phyloP scores from a whole-genome alignment of 2,113 vertebrate genomes.

The Melanocharis versteri region DNA sequence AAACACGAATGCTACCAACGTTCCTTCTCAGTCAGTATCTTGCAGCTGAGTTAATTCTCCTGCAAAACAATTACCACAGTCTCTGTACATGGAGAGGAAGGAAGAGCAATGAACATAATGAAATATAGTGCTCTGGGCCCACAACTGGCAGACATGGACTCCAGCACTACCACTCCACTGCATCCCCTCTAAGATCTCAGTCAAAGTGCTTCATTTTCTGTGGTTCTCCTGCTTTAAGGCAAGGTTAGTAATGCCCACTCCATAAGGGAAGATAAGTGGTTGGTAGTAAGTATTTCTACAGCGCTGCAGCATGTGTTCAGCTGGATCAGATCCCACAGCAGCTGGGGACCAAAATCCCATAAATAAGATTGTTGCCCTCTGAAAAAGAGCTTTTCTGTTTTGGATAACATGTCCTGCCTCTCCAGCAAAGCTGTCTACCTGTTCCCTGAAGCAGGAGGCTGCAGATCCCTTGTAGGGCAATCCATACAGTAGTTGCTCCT shows the following conservation, averaged over 20 bases:
- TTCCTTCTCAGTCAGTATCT: neutral
- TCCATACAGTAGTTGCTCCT: fast-evolving
- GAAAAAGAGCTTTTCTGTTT: neutral
- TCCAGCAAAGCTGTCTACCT: neutral
- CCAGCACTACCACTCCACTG: neutral
- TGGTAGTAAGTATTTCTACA: neutral
- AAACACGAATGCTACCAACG: neutral
- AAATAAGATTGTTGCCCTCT: neutral
- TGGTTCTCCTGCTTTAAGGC: neutral
- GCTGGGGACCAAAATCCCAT: neutral
- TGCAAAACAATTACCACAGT: neutral
- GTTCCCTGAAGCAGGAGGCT: neutral
- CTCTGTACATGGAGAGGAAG: neutral
- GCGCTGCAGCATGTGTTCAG: neutral
- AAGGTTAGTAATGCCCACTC: neutral
- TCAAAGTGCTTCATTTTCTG: neutral
- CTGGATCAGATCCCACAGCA: neutral
- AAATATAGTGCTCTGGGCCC: neutral
- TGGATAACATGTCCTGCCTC: neutral
- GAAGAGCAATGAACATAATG: neutral
- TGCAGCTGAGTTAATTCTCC: neutral
- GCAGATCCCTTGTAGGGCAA: fast-evolving
- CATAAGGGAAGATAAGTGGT: neutral
- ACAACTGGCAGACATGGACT: neutral
- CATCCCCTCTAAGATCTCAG: neutral